Percentiles rank a stretch among this genome's conserved stretches.
These are phyloP conservation scores for Flexamia atlantica DNA, from an alignment of 2,888 invertebrate species.

Conservation along the genomic window DNA sequence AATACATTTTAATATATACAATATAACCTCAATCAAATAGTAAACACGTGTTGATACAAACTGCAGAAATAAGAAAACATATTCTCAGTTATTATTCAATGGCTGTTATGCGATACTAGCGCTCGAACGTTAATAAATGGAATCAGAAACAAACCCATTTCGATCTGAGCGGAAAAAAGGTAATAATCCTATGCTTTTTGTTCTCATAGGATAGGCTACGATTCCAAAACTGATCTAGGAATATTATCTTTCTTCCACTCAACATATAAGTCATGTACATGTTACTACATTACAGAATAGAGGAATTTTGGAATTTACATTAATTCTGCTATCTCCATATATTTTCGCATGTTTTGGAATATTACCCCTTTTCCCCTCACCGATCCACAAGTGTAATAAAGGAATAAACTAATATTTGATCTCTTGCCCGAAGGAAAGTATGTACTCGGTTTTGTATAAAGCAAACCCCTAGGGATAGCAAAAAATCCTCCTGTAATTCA, in stretches of 20 bases:
- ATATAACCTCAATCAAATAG: not conserved
- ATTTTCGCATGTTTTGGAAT: slow-evolving; percentile 14
- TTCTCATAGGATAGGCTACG: not conserved
- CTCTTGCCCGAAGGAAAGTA: no score
- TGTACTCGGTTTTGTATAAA: no score
- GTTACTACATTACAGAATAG: slow-evolving; percentile 10
- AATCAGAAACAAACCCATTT: slow-evolving; percentile 14
- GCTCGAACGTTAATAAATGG: not conserved
- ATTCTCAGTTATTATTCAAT: not conserved
- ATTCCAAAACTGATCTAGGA: slow-evolving; percentile 10
- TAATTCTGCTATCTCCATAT: not conserved
- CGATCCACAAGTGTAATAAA: no score
- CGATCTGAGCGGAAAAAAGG: not conserved
- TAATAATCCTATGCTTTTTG: not conserved
- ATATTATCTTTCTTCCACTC: slow-evolving; percentile 19
- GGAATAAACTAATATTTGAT: no score
- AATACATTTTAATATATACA: not conserved
- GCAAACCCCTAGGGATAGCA: no score
- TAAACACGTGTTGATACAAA: slow-evolving; percentile 1
- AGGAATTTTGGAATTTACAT: slow-evolving; percentile 5
- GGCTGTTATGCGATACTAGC: slow-evolving; percentile 11
- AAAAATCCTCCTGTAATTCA: no score
- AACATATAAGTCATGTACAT: not conserved
- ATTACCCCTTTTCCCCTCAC: slow-evolving; percentile 5
- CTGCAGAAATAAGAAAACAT: not conserved